Conservation (phyloP, 2,797 vertebrate genomes). For the Naso thynnoides region DNA sequence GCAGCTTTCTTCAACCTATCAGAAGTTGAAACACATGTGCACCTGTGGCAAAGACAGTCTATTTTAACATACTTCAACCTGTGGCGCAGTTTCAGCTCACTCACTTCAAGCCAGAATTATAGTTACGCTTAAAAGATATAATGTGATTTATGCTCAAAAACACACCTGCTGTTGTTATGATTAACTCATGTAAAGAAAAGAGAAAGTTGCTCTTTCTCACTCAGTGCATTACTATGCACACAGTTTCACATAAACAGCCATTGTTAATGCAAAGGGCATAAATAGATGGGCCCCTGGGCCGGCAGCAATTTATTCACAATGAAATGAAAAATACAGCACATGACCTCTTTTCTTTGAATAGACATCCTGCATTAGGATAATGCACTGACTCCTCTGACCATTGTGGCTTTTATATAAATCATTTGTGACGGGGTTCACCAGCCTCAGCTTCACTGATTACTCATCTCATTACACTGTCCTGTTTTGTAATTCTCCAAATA, state of each 20-base stretch:
- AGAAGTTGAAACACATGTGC: conserved; percentile 31
- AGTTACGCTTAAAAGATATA: conserved; percentile 8
- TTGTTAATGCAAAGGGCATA: conserved; percentile 8
- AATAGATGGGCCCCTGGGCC: conserved; percentile 3
- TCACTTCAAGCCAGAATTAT: conserved; percentile 3
- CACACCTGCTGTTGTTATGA: conserved; percentile 6
- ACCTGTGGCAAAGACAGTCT: conserved; percentile 48
- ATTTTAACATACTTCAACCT: conserved; percentile 22
- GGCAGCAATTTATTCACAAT: conserved; percentile 17
- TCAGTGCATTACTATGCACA: neutral
- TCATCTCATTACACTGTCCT: conserved; percentile 48
- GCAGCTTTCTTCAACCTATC: conserved; percentile 32
- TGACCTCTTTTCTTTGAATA: conserved; percentile 48
- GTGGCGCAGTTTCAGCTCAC: neutral
- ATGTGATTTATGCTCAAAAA: conserved; percentile 20
- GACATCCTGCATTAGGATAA: conserved; percentile 50
- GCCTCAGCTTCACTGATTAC: conserved; percentile 34
- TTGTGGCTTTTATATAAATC: conserved; percentile 40
- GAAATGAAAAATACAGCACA: conserved; percentile 20
- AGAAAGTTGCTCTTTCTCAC: neutral
- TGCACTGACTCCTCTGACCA: conserved; percentile 29
- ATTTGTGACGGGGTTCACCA: conserved; percentile 41
- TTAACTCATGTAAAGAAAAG: neutral
- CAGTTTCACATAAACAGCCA: conserved; percentile 2
- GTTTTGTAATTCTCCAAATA: conserved; percentile 26